Evolutionary conservation across 2,888 invertebrate species (phyloP).

Genomic region (Ophonus ardosiacus): DNA sequence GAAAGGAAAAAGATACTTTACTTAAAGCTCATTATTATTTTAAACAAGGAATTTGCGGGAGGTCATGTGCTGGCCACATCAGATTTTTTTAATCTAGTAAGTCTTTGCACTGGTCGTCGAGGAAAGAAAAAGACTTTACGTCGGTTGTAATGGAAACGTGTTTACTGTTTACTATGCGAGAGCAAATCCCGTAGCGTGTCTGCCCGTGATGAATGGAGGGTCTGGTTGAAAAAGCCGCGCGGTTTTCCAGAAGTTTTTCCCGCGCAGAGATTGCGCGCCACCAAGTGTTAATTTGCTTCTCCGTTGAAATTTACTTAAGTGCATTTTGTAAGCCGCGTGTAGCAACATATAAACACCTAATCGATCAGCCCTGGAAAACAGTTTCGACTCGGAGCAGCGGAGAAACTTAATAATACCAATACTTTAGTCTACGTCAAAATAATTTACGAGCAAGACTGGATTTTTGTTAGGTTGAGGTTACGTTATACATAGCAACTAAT

Average conservation of each 20-base stretch:
- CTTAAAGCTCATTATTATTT: too few relatives aligned
- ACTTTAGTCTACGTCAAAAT: conserved; percentile 74
- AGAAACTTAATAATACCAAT: conserved; percentile 72
- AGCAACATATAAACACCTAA: conserved; percentile 60
- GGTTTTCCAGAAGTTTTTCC: conserved; percentile 22
- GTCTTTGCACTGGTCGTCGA: not conserved
- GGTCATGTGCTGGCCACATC: too few relatives aligned
- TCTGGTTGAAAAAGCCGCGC: not conserved
- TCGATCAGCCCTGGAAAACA: conserved; percentile 69
- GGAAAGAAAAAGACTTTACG: not conserved
- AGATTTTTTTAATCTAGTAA: not conserved
- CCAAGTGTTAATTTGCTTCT: conserved; percentile 49
- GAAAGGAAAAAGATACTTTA: too few relatives aligned
- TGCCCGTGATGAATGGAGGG: not conserved
- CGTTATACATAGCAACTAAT: conserved; percentile 75
- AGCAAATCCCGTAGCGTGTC: not conserved
- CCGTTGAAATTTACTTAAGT: conserved; percentile 56
- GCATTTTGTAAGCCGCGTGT: conserved; percentile 58
- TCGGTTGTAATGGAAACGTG: not conserved
- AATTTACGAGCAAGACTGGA: conserved; percentile 75
- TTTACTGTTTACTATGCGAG: not conserved
- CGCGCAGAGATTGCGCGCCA: conserved; percentile 23
- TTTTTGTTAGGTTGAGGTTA: conserved; percentile 75
- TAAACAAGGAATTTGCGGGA: too few relatives aligned
- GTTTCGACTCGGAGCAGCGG: conserved; percentile 67